Percentiles rank a stretch among this genome's conserved stretches.
Evolutionary conservation across 2,888 invertebrate genomes (phyloP).

Genomic region (Julus scanicus): DNA sequence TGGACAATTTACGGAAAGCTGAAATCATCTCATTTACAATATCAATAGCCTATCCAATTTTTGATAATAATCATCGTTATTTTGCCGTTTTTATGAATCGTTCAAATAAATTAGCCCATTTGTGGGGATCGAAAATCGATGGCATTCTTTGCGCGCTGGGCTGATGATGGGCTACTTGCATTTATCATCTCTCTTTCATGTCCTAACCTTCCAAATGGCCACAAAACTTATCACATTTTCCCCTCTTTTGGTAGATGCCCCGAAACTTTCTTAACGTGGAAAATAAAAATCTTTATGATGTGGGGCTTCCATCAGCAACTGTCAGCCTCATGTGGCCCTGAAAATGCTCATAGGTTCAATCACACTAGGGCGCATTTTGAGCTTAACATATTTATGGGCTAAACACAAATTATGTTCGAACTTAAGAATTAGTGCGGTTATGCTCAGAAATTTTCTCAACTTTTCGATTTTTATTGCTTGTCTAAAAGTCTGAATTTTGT

Average conservation of each 20-base stretch:
- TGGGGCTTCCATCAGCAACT: neutral
- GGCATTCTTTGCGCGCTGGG: neutral
- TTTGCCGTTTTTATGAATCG: constrained; percentile 11
- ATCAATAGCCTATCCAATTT: constrained; percentile 12
- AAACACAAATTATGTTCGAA: no score
- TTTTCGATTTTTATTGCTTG: no score
- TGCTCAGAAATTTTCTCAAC: no score
- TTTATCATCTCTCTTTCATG: constrained; percentile 13
- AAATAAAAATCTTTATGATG: neutral
- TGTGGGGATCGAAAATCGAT: constrained; percentile 34
- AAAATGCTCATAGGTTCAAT: no score
- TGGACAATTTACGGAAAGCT: constrained; percentile 26
- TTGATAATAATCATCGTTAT: constrained; percentile 14
- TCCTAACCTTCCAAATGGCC: neutral
- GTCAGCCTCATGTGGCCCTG: neutral
- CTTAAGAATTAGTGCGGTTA: no score
- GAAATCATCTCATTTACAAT: constrained; percentile 23
- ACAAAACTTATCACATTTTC: neutral
- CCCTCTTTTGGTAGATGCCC: neutral
- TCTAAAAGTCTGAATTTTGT: no score
- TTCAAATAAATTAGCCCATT: neutral
- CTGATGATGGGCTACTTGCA: neutral
- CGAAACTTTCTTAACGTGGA: neutral
- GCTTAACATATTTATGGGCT: no score
- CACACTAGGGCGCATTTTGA: no score